A percentile compares a stretch with the other conserved stretches of the same genome.
These are phyloP conservation scores for Potorous gilbertii DNA, from an alignment of 2,797 vertebrate genomes.

Conservation along the genomic window DNA sequence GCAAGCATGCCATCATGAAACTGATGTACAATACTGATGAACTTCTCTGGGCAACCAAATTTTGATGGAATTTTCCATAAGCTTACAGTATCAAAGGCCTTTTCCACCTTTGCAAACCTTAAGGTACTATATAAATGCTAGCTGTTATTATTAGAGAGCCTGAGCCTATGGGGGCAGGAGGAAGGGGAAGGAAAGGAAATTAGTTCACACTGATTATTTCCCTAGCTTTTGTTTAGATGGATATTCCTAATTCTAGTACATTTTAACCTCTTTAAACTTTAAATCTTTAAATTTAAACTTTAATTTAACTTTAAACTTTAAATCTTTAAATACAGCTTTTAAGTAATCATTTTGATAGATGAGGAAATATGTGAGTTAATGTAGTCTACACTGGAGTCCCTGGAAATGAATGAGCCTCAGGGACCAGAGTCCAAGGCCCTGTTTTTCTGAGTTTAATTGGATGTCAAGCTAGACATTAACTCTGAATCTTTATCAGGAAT, in stretches of 20 bases:
- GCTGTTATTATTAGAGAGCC: too few relatives aligned
- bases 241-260: neutral
- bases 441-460: neutral
- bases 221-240: neutral
- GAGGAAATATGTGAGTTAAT: conserved; percentile 2
- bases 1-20: too few relatives aligned
- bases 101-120: too few relatives aligned
- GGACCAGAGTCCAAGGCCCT: neutral
- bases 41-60: too few relatives aligned
- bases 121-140: too few relatives aligned
- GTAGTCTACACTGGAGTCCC: neutral
- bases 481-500: neutral
- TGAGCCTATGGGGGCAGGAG: too few relatives aligned
- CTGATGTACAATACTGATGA: too few relatives aligned
- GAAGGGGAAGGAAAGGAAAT: neutral
- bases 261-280: conserved; percentile 50
- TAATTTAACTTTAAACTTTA: too few relatives aligned
- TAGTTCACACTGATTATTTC: conserved; percentile 4
- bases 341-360: neutral
- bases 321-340: neutral
- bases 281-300: too few relatives aligned
- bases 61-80: too few relatives aligned
- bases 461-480: neutral
- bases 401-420: neutral
- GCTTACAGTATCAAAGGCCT: too few relatives aligned